Evolutionary conservation across 2,797 vertebrate species (phyloP), one percentile per base, ranked within the genome.

Genomic region (Selene dorsalis): DNA sequence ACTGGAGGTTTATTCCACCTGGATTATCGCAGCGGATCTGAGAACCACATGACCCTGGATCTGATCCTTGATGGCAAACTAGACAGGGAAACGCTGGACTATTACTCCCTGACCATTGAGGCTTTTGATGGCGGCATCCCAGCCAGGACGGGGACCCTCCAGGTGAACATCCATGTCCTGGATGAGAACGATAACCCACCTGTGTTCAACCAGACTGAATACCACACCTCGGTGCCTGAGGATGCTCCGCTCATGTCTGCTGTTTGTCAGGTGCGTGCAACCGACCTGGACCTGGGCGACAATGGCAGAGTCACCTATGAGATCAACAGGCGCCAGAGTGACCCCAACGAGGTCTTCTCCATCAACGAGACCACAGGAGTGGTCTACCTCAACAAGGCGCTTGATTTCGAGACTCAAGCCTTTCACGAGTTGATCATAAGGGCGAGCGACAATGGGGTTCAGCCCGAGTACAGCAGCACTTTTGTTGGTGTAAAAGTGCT

Each of bases 161-260:
- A 66, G 20, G 93, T 98, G 22, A 92, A 92, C 17, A 60, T 99
- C 66, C 87, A 73, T 3, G 93, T 98, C 26, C 83, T 96, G 87
- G 97, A 98, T 58, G 97, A 98, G 92, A 98, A 98, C 24, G 97
- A 98, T 92, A 97, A 97, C 83, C 94, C 95, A 0, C 97, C 97
- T 0, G 81, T 92, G 6, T 98, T 98, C 77, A 95, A 93, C 83
- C 96, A 88, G 81, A 84, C 74, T 1, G 96, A 97, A 57, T 97
- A 98, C 89, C 92, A 93, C 4, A 91, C 91, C 2, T 83, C 86
- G 0, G 85, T 98, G n/a, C 89, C 90, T 10, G 97, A 99, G 84
- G 94, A 96, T 52, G 92, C 96, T 0, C 85, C 85, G 0, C 78
- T 91, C 0, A 91, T 93, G 56, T 91, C 94, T 0, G 22, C 92